A percentile compares a stretch with the other conserved stretches of the same genome.
phyloP scores from a whole-genome alignment of 1,140 invertebrate species.

The Neuroterus valhalla region DNA sequence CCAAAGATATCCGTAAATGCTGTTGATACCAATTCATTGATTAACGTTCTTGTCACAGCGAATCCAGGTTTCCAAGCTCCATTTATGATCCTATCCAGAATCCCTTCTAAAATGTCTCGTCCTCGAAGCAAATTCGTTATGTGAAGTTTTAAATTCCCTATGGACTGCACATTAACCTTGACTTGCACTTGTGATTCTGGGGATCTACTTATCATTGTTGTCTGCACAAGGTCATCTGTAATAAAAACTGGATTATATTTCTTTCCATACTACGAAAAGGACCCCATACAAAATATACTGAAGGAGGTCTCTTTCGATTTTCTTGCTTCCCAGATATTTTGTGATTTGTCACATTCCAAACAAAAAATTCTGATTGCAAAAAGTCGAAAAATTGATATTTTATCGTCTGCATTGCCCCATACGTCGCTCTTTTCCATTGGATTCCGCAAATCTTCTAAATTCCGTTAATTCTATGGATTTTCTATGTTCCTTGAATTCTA shows the following conservation, averaged over 20 bases:
- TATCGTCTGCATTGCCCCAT: no score
- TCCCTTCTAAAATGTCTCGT: slow-evolving; percentile 78
- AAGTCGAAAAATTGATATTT: no score
- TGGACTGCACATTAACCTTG: slow-evolving; percentile 82
- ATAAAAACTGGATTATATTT: slow-evolving; percentile 5
- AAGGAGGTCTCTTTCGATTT: no score
- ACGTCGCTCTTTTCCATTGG: no score
- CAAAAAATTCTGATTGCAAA: no score
- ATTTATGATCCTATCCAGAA: slow-evolving; percentile 83
- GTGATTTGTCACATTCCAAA: no score
- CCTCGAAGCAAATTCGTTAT: slow-evolving; percentile 83
- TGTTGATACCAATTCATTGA: slow-evolving; percentile 87
- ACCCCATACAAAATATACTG: no score
- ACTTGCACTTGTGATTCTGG: slow-evolving; percentile 78
- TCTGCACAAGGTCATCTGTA: slow-evolving; percentile 77
- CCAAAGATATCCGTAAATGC: slow-evolving; percentile 89
- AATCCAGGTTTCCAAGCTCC: slow-evolving; percentile 86
- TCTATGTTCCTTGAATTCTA: no score
- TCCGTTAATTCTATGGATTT: no score
- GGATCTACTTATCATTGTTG: slow-evolving; percentile 81
- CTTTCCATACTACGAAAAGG: no score
- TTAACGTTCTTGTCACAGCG: slow-evolving; percentile 81
- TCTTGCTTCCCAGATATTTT: no score
- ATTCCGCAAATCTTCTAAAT: no score
- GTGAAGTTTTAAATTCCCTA: slow-evolving; percentile 85